These are phyloP conservation scores for Acrocephalus arundinaceus DNA, from an alignment of 2,113 vertebrate species.

Conservation along the genomic window DNA sequence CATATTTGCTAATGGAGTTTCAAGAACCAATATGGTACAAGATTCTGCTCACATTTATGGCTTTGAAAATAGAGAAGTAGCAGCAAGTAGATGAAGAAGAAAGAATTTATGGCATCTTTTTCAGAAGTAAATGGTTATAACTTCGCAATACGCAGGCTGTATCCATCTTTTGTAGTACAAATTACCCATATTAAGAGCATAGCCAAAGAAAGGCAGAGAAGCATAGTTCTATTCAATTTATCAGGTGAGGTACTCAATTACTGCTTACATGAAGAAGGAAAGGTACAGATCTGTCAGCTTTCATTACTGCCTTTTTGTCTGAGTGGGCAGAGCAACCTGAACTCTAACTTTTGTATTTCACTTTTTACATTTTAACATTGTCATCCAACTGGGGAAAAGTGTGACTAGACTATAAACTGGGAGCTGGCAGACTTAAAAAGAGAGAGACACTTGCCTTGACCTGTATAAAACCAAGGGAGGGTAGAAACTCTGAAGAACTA, in stretches of 20 bases:
- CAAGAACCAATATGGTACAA: background rate
- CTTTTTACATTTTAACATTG: background rate
- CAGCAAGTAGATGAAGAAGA: background rate
- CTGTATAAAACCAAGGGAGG: background rate
- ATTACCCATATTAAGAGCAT: background rate
- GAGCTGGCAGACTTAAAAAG: background rate
- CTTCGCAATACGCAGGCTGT: background rate
- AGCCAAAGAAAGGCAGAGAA: background rate
- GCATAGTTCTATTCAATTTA: background rate
- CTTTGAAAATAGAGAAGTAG: background rate
- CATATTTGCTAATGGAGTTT: background rate
- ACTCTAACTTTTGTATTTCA: background rate
- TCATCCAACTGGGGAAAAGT: background rate
- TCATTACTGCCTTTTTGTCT: background rate
- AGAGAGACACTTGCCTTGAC: background rate
- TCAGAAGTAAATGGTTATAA: background rate
- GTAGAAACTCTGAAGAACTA: background rate
- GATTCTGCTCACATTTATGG: background rate
- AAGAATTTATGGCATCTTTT: background rate
- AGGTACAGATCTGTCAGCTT: background rate
- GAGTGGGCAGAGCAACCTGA: slow-evolving; percentile 4
- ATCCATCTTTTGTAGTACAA: background rate
- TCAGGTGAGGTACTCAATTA: background rate
- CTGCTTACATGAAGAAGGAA: background rate
- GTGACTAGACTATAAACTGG: background rate